A percentile compares a stretch with the other conserved stretches of the same genome.
Evolutionary conservation across 2,113 vertebrate genomes (phyloP).

Genomic region (Cygnus atratus): DNA sequence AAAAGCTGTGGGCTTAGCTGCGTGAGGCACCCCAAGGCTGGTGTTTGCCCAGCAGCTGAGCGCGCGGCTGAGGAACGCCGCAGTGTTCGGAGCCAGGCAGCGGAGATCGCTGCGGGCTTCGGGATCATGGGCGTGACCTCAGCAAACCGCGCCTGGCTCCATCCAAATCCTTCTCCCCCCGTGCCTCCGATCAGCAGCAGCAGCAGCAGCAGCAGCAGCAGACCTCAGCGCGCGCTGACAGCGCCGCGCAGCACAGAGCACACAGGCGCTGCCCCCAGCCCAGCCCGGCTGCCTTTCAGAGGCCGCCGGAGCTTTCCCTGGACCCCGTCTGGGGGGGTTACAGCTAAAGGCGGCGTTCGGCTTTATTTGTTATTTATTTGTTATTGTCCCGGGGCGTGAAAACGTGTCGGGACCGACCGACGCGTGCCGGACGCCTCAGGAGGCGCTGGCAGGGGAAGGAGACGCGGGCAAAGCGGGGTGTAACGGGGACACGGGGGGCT

Average conservation of each 20-base stretch:
- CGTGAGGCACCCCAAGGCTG: no score
- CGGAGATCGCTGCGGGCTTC: fast-evolving
- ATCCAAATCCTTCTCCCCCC: not conserved
- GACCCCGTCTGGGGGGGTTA: no score
- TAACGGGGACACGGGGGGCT: no score
- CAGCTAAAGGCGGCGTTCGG: fast-evolving
- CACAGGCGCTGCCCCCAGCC: not conserved
- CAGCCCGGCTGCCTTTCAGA: not conserved
- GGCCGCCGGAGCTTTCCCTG: fast-evolving
- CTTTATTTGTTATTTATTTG: not conserved
- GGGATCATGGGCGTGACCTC: fast-evolving
- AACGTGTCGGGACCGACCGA: fast-evolving
- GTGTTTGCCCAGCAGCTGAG: not conserved
- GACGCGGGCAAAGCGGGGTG: no score
- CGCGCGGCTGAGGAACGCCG: fast-evolving
- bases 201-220: no score
- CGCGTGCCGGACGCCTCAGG: fast-evolving
- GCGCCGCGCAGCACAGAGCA: not conserved
- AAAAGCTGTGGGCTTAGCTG: not conserved
- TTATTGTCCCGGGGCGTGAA: not conserved
- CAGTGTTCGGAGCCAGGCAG: fast-evolving
- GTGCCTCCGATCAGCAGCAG: fast-evolving
- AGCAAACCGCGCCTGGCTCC: fast-evolving
- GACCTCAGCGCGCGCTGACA: not conserved
- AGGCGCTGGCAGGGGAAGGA: not conserved